Base-by-base conservation (phyloP, 2,113 vertebrate species). In the Arenaria interpres region DNA sequence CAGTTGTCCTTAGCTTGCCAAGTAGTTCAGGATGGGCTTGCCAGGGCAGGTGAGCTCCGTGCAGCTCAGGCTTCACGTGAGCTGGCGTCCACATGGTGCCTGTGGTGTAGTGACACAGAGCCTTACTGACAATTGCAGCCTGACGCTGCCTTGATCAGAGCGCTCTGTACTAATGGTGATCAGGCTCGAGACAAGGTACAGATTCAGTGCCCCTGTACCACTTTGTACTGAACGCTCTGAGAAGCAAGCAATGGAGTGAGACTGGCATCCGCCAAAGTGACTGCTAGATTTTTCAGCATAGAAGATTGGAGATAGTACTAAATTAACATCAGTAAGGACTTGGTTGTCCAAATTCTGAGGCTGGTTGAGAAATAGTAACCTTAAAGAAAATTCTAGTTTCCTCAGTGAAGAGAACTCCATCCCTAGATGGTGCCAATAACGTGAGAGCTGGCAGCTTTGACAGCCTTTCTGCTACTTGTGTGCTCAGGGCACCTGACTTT, bases 111-210 rank as follows among this genome's bases (percentile, higher is more conserved):
- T 30, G 83, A 21, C 66, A 54, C 46, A 71, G 51, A 71, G 51
- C 71, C 51, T 41, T 4, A 1, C 23, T 8, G 66, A 6, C 4
- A 7, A 0, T 6, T 43, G 28, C 54, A 20, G 73, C 59, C 74
- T 43, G 37, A 19, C 1, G 3, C 60, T 79, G 60, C 8, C 59
- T 15, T 0, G 0, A 7, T 4, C 66, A 53, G 46, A 33, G 75
- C 0, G 8, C 0, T 1, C 37, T 35, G 13, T 4, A 12, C 27
- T 54, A 3, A 12, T 8, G 71, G 24, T 51, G 25, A 4, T 23
- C 4, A 17, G 28, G 24, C 57, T 71, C 23, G 18, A 46, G 71
- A 10, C 15, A 30, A 39, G 39, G 32, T 4, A 12, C 0, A 2
- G 33, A 39, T 77, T 51, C 43, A 6, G 32, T 86, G 80, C 20